Conservation (phyloP, 2,113 vertebrate genomes). For the Rynchops niger region DNA sequence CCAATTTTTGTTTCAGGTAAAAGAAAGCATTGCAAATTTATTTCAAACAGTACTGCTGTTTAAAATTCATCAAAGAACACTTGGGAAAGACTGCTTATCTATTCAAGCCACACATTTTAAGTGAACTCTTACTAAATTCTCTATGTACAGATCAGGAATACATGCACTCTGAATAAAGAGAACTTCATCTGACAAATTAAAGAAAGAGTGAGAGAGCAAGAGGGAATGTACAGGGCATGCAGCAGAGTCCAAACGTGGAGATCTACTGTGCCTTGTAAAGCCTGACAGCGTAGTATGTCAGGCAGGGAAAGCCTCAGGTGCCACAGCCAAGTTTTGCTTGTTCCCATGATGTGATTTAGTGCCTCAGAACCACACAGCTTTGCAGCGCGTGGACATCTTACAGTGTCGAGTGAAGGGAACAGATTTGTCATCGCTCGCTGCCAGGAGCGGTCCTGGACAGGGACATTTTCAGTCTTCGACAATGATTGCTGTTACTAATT, state of each 20-base stretch:
- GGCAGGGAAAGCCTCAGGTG: conserved; percentile 11
- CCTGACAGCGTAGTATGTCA: conserved; percentile 7
- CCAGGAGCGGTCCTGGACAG: conserved; percentile 20
- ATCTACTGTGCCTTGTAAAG: conserved; percentile 28
- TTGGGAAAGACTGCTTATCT: conserved; percentile 53
- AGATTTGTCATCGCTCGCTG: conserved; percentile 65
- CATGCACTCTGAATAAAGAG: conserved; percentile 28
- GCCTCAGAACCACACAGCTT: background rate
- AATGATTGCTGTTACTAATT: conserved; percentile 72
- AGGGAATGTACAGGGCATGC: background rate
- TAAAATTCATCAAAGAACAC: conserved; percentile 51
- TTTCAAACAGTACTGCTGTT: conserved; percentile 27
- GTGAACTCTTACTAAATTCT: conserved; percentile 34
- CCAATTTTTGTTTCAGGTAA: conserved; percentile 17
- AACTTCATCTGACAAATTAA: conserved; percentile 37
- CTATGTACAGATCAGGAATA: conserved; percentile 33
- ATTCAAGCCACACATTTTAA: conserved; percentile 53
- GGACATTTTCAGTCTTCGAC: conserved; percentile 57
- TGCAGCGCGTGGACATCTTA: conserved; percentile 36
- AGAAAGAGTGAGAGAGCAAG: background rate
- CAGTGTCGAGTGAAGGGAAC: conserved; percentile 36
- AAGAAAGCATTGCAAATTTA: conserved; percentile 53
- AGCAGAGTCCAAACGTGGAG: background rate
- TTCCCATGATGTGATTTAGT: conserved; percentile 18
- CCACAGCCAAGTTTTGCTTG: conserved; percentile 10